Evolutionary conservation across 37 sponge, comb jelly and placozoan genomes (phyloP), one percentile per base, ranked within the genome.

Genomic region (Mnemiopsis leidyi): DNA sequence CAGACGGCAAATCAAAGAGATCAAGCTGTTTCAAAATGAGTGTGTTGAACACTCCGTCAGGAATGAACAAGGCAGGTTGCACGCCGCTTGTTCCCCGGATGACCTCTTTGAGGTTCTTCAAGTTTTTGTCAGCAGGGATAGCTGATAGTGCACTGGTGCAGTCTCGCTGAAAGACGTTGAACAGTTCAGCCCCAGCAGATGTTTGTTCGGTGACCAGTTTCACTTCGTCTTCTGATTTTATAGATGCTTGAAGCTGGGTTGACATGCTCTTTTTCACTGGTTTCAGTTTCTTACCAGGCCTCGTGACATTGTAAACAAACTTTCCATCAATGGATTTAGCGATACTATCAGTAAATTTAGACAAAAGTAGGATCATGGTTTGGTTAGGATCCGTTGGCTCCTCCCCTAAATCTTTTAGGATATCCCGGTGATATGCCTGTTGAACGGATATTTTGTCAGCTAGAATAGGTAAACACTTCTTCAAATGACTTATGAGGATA

Each of bases 21-120:
- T 92, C 92, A n/a, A 98, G 95, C 92, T 98, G 99, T 69, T 95
- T 94, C 94, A 96, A 96, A 33, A 98, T 97, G 32, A 98, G 93
- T 68, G 96, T 94, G 73, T 98, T 96, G 92, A 98, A 98, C 24
- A 97, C 97, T 76, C 96, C 95, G 77, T 98, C 99, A 0, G 97
- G 97, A 26, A 98, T 95, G 83, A 97, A 98, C 38, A 98, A 94
- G 26, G 96, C 95, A 25, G 96, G 95, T 38, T 96, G 69, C 5
- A 97, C 96, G 2, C 96, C 97, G 32, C 92, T 85, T 38, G 97
- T 96, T 38, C 96, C 96, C 69, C 93, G 94, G 76, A 97, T 97
- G 37, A 96, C 97, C 35, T 94, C 94, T 20, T 95, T 93, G 34
- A 97, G 93, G 73, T 97, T 97, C 0, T 95, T 40, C 26, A 76